These are phyloP conservation scores for Sacculina carcini DNA, from an alignment of 2,888 invertebrate species.

Conservation along the genomic window DNA sequence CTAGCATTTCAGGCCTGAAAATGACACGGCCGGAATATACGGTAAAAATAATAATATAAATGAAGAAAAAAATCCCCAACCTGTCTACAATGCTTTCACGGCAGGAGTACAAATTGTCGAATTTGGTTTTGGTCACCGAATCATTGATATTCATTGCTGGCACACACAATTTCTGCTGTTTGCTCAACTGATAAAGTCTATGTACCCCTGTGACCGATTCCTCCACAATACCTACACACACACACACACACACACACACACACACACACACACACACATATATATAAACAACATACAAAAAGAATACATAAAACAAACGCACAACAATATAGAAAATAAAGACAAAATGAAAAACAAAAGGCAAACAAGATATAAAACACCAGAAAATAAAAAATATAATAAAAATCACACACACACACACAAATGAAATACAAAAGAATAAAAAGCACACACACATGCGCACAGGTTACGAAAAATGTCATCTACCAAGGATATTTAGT, in stretches of 20 bases:
- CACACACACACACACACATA: neutral
- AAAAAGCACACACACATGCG: no score
- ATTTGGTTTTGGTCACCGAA: slow-evolving; percentile 92
- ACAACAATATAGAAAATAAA: neutral
- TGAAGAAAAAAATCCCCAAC: no score
- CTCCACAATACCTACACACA: slow-evolving; percentile 51
- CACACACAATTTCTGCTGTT: slow-evolving; percentile 71
- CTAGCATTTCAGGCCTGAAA: no score
- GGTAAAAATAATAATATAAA: no score
- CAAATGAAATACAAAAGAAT: neutral
- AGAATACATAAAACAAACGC: neutral
- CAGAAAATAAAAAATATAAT: neutral
- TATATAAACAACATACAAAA: neutral
- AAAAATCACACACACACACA: neutral
- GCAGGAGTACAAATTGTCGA: slow-evolving; percentile 88
- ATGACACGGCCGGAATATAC: no score
- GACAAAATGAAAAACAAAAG: neutral
- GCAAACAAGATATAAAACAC: neutral
- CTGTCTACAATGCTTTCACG: slow-evolving; percentile 60
- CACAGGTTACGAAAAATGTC: no score
- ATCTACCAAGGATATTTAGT: no score
- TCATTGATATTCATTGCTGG: slow-evolving; percentile 98
- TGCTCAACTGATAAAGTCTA: slow-evolving; percentile 77
- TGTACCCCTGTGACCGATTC: slow-evolving; percentile 97
- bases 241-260: neutral